Base-by-base conservation (phyloP, 2,797 vertebrate genomes). In the Cottoperca gobio region DNA sequence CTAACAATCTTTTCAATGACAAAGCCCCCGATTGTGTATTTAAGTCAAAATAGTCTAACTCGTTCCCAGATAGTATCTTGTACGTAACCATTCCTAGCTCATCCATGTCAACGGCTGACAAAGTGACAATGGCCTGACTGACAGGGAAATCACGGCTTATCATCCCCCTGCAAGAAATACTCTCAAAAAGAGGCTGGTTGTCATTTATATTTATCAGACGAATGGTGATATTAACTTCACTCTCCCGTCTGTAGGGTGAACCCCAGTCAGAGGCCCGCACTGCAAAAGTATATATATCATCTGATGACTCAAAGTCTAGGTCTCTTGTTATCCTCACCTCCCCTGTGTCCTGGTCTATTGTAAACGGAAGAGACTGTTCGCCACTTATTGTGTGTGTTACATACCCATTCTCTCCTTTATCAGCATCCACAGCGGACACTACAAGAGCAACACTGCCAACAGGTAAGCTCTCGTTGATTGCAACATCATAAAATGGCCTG, bases 221-320 rank as follows among this genome's bases (percentile, higher is more conserved):
- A 23, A 99, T 75, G 0, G 97, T 98, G 54, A 98, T 94, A 60
- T 97, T 97, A 68, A 96, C 96, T 89, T 99, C 97, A 40, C 89
- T 97, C 84, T 99, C 98, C 73, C 97, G 92, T 70, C 98, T 95
- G 86, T 97, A 99, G 0, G 98, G 98, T 35, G 94, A 86, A 59
- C 98, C 98, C 97, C 98, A 99, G 76, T 99, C 98, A 2, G 98
- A 99, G 4, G 97, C 97, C 0, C 98, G 94, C 42, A 99, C 92
- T 21, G 94, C 90, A 50, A 99, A 95, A 5, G 85, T 94, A 74
- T 99, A 99, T 5, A 95, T 88, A 58, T 98, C 97, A 28, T 96
- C 95, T 87, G 96, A 97, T 37, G 97, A 93, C 75, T 99, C 98
- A 87, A 97, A 99, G 93, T 99, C 98, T 62, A 99, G 82, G 35